Evolutionary conservation across 2,888 invertebrate species (phyloP).

Genomic region (Hemaris fuciformis): DNA sequence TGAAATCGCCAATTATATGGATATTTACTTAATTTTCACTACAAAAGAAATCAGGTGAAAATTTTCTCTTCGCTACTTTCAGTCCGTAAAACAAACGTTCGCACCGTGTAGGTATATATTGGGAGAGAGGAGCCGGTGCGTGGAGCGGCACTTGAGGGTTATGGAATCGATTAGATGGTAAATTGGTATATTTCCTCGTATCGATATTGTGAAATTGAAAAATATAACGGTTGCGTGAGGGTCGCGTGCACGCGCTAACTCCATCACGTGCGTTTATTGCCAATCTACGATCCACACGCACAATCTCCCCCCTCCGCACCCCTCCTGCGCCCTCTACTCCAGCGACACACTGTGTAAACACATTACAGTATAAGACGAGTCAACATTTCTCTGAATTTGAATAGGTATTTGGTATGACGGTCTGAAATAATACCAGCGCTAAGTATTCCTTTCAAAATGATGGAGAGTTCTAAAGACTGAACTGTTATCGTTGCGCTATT

Average conservation of each 20-base stretch:
- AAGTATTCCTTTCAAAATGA: too few species aligned
- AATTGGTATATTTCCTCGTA: conserved; percentile 9
- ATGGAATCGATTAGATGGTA: not conserved
- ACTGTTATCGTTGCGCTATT: too few species aligned
- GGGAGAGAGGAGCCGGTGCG: not conserved
- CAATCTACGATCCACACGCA: conserved; percentile 38
- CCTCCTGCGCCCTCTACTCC: not conserved
- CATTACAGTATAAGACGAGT: too few species aligned
- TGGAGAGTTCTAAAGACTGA: too few species aligned
- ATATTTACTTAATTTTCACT: too few species aligned
- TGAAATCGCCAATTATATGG: too few species aligned
- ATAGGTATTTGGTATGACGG: too few species aligned
- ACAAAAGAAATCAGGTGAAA: too few species aligned
- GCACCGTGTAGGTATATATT: not conserved
- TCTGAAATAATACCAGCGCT: too few species aligned
- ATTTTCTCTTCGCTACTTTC: too few species aligned
- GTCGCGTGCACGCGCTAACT: conserved; percentile 5
- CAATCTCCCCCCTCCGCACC: conserved; percentile 18
- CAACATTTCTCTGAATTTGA: too few species aligned
- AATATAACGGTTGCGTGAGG: conserved; percentile 7
- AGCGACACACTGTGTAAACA: not conserved
- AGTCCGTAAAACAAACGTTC: too few species aligned
- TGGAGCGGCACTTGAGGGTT: not conserved
- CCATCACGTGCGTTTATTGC: conserved; percentile 36
- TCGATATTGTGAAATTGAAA: conserved; percentile 13